Evolutionary conservation across 2,888 invertebrate genomes (phyloP), one percentile per base, ranked within the genome.

Genomic region (Colostygia pectinataria): DNA sequence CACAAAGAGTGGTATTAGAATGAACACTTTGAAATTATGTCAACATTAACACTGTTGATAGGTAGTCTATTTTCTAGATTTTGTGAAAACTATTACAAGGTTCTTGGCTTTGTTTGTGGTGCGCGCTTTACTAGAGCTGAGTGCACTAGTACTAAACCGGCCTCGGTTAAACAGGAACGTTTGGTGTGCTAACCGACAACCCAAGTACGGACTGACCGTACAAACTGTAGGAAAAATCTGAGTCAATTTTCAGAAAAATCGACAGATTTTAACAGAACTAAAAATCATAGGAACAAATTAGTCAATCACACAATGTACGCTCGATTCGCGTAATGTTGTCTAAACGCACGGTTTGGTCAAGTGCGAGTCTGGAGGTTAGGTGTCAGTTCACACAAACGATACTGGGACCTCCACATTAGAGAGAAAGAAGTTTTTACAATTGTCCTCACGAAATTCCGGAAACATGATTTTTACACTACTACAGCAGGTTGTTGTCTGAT

Each of bases 231-330:
- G 61, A 74, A 80, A 87, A 86, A 90, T 89, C 89, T 78, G 72
- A 77, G 87, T 80, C 79, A 85, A 87, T 90, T 90, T 90, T 89
- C 73, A 87, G 78, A 71, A 90, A 90, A 90, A 90, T 80, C 89
- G 73, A 80, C 85, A 86, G 89, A 90, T 89, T 83, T 84, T 78
- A 68, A 67, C 67, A 71, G 65, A 83, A 80, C 79, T 78, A 74
- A 75, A n/a, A 85, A 88, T 81, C 81, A 87, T 89, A 90, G 89
- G 89, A 90, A 90, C 89, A 86, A 81, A 84, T 81, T 83, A 86
- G 84, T 88, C 83, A 86, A 88, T 89, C 89, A 89, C 87, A 86
- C 83, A 79, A 80, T 81, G 66, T 75, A 78, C 86, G 85, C 83
- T 68, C 73, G 72, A 83, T 80, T 83, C 67, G 86, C 86, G 88